Evolutionary conservation across 2,797 vertebrate species (phyloP).

Genomic region (Tragelaphus oryx): DNA sequence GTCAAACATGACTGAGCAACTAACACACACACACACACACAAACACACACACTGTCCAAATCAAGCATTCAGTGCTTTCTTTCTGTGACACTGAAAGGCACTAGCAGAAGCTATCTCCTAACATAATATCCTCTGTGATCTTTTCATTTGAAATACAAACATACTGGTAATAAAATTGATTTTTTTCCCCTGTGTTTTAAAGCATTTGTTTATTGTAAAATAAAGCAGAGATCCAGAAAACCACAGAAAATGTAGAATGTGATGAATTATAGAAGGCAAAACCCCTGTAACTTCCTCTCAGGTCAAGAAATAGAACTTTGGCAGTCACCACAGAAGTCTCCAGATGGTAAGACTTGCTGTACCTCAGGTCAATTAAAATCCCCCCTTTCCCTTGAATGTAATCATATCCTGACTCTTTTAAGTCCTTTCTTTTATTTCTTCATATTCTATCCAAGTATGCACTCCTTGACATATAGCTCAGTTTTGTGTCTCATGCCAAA

Average conservation of each 20-base stretch:
- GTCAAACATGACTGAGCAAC: neutral
- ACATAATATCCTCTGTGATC: neutral
- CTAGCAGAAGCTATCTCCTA: neutral
- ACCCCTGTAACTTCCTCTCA: neutral
- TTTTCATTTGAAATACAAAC: neutral
- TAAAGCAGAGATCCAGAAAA: neutral
- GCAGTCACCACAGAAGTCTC: neutral
- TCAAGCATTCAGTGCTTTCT: neutral
- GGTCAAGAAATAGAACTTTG: neutral
- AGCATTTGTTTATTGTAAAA: neutral
- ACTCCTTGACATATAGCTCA: neutral
- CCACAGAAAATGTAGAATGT: neutral
- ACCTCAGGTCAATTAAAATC: neutral
- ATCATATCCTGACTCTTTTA: neutral
- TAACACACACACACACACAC: neutral
- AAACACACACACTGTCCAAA: neutral
- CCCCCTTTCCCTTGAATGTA: neutral
- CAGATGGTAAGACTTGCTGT: neutral
- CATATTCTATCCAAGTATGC: neutral
- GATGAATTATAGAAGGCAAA: neutral
- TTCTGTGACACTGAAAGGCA: neutral
- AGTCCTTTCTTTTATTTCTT: neutral
- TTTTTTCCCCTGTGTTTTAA: neutral
- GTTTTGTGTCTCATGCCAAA: neutral
- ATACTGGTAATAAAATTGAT: neutral